These are phyloP conservation scores for Sylvicola cinctus DNA, from an alignment of 2,888 invertebrate genomes.

Conservation along the genomic window DNA sequence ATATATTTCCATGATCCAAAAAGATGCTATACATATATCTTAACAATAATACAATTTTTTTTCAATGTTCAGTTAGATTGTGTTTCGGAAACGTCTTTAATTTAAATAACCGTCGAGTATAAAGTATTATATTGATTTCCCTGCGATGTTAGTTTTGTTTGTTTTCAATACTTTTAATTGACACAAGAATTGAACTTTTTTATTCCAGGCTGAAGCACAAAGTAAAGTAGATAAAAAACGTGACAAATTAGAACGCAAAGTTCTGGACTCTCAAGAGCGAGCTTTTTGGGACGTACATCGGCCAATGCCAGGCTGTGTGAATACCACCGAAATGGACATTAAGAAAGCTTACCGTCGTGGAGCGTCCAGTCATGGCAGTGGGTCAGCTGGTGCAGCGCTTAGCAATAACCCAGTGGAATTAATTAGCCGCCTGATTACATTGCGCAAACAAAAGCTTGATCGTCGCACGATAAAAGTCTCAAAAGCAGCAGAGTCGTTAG, in stretches of 20 bases:
- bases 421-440: conserved; percentile 42
- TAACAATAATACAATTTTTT: no score
- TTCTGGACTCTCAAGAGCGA: conserved; percentile 93
- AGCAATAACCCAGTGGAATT: conserved; percentile 26
- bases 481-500: conserved; percentile 87
- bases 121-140: no score
- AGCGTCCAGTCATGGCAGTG: conserved; percentile 25
- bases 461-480: conserved; percentile 76
- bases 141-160: no score
- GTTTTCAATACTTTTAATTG: neutral
- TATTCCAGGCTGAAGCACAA: conserved; percentile 33
- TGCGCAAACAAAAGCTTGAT: conserved; percentile 60
- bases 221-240: conserved; percentile 91
- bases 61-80: no score
- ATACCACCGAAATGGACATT: conserved; percentile 96
- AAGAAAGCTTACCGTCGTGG: conserved; percentile 68
- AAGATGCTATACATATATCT: no score
- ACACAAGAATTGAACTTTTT: neutral
- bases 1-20: no score
- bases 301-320: conserved; percentile 97
- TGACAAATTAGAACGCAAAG: conserved; percentile 93
- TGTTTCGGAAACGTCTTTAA: no score
- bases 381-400: conserved; percentile 23
- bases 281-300: conserved; percentile 99
- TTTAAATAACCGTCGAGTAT: no score